Conservation (phyloP, 2,113 vertebrate genomes). For the Bos javanicus region DNA sequence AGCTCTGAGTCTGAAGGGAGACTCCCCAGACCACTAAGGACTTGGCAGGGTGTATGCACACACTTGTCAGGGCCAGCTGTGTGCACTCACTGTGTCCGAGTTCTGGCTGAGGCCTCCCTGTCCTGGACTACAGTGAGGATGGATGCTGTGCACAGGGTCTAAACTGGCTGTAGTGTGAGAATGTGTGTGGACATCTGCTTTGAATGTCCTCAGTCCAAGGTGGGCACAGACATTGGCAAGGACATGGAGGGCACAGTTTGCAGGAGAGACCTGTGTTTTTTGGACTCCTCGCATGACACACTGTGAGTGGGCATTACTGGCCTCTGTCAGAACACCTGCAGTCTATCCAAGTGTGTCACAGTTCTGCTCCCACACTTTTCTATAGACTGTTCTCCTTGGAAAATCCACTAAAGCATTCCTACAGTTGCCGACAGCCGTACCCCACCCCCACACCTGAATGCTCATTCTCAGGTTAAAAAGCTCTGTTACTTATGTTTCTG, state of each 20-base stretch:
- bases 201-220: not conserved
- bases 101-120: not conserved
- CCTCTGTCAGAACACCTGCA: not conserved
- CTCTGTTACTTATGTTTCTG: not conserved
- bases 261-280: not conserved
- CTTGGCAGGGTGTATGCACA: not conserved
- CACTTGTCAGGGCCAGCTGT: not conserved
- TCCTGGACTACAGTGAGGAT: not conserved
- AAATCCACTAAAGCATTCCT: not conserved
- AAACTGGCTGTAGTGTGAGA: not conserved
- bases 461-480: not conserved
- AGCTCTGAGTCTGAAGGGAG: not conserved
- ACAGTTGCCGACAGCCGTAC: not conserved
- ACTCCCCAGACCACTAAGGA: not conserved
- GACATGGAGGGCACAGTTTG: not conserved
- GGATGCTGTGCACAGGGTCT: not conserved
- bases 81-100: not conserved
- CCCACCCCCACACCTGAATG: not conserved
- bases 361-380: not conserved
- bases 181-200: not conserved
- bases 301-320: not conserved
- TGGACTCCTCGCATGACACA: not conserved
- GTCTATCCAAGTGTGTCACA: not conserved
- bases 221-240: not conserved
- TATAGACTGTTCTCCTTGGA: not conserved